Base-by-base conservation (phyloP, 2,113 vertebrate genomes). In the Benitochromis conjunctus region DNA sequence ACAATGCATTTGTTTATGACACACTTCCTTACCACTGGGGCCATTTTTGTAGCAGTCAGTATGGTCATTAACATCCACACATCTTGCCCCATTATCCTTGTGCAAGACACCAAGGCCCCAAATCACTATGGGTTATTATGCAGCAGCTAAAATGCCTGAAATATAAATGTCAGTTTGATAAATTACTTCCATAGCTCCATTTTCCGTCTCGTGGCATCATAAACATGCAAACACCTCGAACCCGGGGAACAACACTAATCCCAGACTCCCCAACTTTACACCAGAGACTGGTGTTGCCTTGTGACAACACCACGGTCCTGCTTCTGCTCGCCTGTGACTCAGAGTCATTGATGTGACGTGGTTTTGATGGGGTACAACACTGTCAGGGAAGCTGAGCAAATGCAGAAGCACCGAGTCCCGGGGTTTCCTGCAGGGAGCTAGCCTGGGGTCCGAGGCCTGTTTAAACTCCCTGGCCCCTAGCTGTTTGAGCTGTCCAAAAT, bases 361-460 rank as follows among this genome's bases (percentile, higher is more conserved):
- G 83, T 51, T 57, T 60, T 91, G 90, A 94, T 58, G 56, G 82
- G 54, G 79, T 83, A 87, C 84, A 79, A 89, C 80, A 51, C 84
- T 69, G 66, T 82, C 81, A 80, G 84, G 79, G 51, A 84, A 85
- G 82, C 86, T 92, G 92, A 96, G 88, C 89, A 86, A 92, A 83
- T 86, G 81, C 93, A 95, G 93, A 90, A 62, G 87, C 86, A 41
- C 74, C 43, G 77, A 80, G 79, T 41, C 46, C 80, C 13, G 9
- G 21, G 71, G 83, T 91, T 92, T 90, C 84, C 92, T 91, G 86
- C 56, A 71, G 93, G 90, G 90, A 82, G 85, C 81, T 56, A 8
- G 48, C 54, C 62, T 36, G 24, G 77, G 69, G 80, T 88, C 89
- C 69, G 82, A 84, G 54, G 81, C 78, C 54, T 86, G 88, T 91